Conservation (phyloP, 92 coral and sea anemone genomes). For the Epizoanthus scotinus region DNA sequence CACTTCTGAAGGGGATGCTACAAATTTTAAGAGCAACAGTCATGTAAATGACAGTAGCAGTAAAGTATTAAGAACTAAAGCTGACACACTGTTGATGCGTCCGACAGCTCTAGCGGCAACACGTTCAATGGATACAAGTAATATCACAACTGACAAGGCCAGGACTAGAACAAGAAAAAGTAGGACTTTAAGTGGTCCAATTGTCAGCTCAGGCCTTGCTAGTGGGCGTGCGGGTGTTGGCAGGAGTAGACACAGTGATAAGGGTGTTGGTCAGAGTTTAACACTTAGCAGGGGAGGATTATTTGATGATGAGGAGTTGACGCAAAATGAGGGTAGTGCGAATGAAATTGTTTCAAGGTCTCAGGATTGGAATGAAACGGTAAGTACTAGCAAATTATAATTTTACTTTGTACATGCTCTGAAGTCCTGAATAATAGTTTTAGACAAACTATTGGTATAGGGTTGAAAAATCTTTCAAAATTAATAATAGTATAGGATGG, state of each 20-base stretch:
- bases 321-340: background rate
- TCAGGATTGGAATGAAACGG: conserved; percentile 7
- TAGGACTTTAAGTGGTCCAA: conserved; percentile 26
- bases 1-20: background rate
- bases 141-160: conserved; percentile 9
- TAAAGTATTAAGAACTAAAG: background rate
- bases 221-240: conserved; percentile 8
- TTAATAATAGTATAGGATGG: too few species aligned
- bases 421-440: too few species aligned
- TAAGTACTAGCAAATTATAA: background rate
- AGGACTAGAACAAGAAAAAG: conserved; percentile 17
- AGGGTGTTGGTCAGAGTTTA: conserved; percentile 9
- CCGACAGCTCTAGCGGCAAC: too few species aligned
- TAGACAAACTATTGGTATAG: too few species aligned
- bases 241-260: conserved; percentile 10
- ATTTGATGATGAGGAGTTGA: conserved; percentile 7
- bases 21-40: background rate
- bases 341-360: background rate
- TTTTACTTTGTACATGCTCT: background rate
- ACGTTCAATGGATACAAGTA: too few species aligned
- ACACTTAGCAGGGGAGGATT: conserved; percentile 10
- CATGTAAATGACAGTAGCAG: background rate
- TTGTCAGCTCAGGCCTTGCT: conserved; percentile 33
- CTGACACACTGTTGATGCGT: background rate
- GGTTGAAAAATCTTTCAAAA: too few species aligned